Conservation (phyloP, 92 coral and sea anemone genomes). For the Bergia sp. region DNA sequence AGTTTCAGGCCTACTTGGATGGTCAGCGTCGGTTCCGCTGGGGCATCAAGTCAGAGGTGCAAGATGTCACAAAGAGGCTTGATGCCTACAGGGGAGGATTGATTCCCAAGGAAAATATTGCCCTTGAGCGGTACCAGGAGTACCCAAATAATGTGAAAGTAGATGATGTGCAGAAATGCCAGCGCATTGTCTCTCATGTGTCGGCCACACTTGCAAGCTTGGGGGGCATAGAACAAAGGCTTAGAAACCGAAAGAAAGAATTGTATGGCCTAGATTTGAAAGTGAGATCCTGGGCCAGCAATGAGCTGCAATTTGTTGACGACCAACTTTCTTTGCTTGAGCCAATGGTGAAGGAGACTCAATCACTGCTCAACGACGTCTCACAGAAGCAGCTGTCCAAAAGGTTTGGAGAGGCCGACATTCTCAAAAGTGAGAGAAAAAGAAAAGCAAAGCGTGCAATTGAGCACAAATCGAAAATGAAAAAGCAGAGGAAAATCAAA, state of each 20-base stretch:
- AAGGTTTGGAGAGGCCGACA: neutral
- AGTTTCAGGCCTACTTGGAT: slow-evolving; percentile 46
- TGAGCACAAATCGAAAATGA: slow-evolving; percentile 20
- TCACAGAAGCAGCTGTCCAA: slow-evolving; percentile 15
- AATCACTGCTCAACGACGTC: slow-evolving; percentile 11
- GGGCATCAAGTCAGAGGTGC: slow-evolving; percentile 13
- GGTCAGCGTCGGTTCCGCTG: slow-evolving; percentile 38
- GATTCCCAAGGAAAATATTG: slow-evolving; percentile 33
- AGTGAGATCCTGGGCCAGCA: slow-evolving; percentile 40
- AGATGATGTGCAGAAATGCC: slow-evolving; percentile 26
- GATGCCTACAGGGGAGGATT: slow-evolving; percentile 26
- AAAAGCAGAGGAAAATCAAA: neutral
- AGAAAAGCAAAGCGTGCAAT: slow-evolving; percentile 12
- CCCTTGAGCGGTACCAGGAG: neutral
- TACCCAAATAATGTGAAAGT: slow-evolving; percentile 36
- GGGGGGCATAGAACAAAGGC: slow-evolving; percentile 15
- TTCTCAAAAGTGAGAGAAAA: slow-evolving; percentile 20
- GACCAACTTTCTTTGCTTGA: slow-evolving; percentile 16
- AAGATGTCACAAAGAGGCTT: slow-evolving; percentile 22
- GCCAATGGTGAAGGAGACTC: slow-evolving; percentile 33
- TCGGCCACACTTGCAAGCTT: slow-evolving; percentile 23
- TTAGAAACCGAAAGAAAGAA: slow-evolving; percentile 34
- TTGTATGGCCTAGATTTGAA: slow-evolving; percentile 31
- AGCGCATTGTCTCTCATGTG: slow-evolving; percentile 27
- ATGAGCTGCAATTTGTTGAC: slow-evolving; percentile 30